A percentile compares a stretch with the other conserved stretches of the same genome.
Conservation (phyloP, 2,888 invertebrate species). For the Polydesmus complanatus region DNA sequence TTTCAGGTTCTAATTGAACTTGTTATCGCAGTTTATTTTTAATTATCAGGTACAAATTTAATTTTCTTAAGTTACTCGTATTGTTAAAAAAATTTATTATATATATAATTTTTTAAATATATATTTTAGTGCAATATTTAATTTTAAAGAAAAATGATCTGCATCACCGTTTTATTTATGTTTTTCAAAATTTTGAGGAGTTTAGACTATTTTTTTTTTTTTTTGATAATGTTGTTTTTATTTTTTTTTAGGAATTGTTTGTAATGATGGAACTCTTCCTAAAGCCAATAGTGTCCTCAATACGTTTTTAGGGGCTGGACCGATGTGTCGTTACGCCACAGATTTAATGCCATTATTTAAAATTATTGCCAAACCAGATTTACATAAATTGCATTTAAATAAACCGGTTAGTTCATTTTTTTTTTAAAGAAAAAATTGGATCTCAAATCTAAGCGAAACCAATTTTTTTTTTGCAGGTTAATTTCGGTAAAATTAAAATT, state of each 20-base stretch:
- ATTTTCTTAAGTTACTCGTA: too few species aligned
- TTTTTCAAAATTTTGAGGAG: neutral
- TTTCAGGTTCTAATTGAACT: too few species aligned
- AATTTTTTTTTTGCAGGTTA: neutral
- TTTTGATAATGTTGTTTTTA: neutral
- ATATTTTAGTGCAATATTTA: too few species aligned
- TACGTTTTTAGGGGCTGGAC: constrained; percentile 72
- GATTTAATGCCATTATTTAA: constrained; percentile 68
- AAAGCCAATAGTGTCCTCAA: constrained; percentile 47
- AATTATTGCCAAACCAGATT: constrained; percentile 43
- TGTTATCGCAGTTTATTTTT: too few species aligned
- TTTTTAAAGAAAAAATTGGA: neutral
- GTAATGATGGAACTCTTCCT: constrained; percentile 58
- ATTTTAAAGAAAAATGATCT: neutral
- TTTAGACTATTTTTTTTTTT: neutral
- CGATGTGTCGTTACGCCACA: constrained; percentile 71
- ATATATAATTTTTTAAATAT: neutral
- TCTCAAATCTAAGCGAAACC: too few species aligned
- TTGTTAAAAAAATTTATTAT: neutral
- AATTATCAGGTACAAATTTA: too few species aligned
- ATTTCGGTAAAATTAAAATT: constrained; percentile 4
- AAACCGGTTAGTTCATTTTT: neutral
- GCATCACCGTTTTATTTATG: neutral
- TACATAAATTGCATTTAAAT: neutral
- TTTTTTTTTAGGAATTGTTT: constrained; percentile 46